These are phyloP conservation scores for Trachelus troglodyta DNA, from an alignment of 2,888 invertebrate genomes.

Conservation along the genomic window DNA sequence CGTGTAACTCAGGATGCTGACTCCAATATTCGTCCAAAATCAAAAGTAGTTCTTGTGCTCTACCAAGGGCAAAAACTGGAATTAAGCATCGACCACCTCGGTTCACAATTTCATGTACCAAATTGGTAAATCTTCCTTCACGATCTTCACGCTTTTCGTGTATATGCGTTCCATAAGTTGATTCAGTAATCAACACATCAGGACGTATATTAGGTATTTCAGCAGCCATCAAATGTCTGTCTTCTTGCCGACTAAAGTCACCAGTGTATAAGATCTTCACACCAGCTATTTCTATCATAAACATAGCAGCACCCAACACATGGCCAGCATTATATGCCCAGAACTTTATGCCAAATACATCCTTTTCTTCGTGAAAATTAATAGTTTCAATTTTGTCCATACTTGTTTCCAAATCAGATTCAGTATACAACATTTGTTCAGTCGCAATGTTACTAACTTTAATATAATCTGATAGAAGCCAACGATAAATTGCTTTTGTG, in stretches of 20 bases:
- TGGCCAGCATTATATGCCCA: slow-evolving; percentile 99
- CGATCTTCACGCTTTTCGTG: slow-evolving; percentile 98
- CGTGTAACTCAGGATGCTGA: slow-evolving; percentile 95
- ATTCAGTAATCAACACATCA: slow-evolving; percentile 97
- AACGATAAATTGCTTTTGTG: slow-evolving; percentile 98
- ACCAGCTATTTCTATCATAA: slow-evolving; percentile 99
- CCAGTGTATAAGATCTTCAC: slow-evolving; percentile 97
- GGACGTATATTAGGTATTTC: slow-evolving; percentile 97
- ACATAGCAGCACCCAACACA: slow-evolving; percentile 99
- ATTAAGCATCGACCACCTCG: slow-evolving; percentile 98
- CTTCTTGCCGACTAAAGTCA: slow-evolving; percentile 98
- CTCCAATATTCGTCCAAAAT: slow-evolving; percentile 98
- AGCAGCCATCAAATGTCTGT: slow-evolving; percentile 98
- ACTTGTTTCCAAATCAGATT: slow-evolving; percentile 95
- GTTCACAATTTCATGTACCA: slow-evolving; percentile 95
- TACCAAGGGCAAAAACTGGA: slow-evolving; percentile 97
- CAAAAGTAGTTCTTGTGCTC: slow-evolving; percentile 94
- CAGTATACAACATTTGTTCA: slow-evolving; percentile 96
- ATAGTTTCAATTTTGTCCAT: slow-evolving; percentile 99
- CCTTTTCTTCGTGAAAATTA: slow-evolving; percentile 98
- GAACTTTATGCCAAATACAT: slow-evolving; percentile 95
- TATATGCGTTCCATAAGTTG: slow-evolving; percentile 98
- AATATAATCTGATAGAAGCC: slow-evolving; percentile 98
- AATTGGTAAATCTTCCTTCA: slow-evolving; percentile 90
- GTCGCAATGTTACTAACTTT: slow-evolving; percentile 99